Base-by-base conservation (phyloP, 2,113 vertebrate genomes). In the Chlorodrepanis virens region DNA sequence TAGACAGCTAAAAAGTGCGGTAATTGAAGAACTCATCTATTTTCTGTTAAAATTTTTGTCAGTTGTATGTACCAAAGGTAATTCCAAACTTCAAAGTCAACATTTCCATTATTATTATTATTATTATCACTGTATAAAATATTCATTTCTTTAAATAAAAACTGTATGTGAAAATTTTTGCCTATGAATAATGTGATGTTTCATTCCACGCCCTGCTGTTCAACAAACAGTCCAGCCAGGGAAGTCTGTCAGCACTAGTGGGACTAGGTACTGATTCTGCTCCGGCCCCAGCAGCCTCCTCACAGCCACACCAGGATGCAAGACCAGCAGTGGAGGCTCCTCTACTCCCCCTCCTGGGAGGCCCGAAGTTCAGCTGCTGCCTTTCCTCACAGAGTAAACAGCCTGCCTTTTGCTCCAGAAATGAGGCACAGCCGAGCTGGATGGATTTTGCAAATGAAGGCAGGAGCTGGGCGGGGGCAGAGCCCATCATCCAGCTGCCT, bases 331-430 rank as follows among this genome's bases (percentile, higher is more conserved):
- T 0, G 59, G 59, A 92, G 90, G 79, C 90, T 95, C 92, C 85
- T 83, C 68, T 89, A 52, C 96, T 95, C 93, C 90, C 96, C 83
- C 88, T 96, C 90, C 94, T 93, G 93, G 94, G 60, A 91, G 52
- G 50, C 64, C 54, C 23, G 24, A 67, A 63, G 64, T 44, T 63
- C 83, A 83, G 71, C 76, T 44, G 44, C 76, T 60, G 53, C 57
- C 47, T 25, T 29, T 80, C 52, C 28, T 67, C 56, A 57, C 25
- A 20, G 39, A 50, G 63, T 17, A 33, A 88, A 45, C 3, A 56
- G 59, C 68, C 33, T 29, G 39, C 47, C 59, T 56, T 59, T 64
- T 57, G 27, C 42, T 82, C 35, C 54, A 65, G 63, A 50, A 64
- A 39, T 5, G 33, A 74, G 49, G 33, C 15, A 17, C 39, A 52